Conservation (phyloP, 2,113 vertebrate species). For the Halcyon malimbica region DNA sequence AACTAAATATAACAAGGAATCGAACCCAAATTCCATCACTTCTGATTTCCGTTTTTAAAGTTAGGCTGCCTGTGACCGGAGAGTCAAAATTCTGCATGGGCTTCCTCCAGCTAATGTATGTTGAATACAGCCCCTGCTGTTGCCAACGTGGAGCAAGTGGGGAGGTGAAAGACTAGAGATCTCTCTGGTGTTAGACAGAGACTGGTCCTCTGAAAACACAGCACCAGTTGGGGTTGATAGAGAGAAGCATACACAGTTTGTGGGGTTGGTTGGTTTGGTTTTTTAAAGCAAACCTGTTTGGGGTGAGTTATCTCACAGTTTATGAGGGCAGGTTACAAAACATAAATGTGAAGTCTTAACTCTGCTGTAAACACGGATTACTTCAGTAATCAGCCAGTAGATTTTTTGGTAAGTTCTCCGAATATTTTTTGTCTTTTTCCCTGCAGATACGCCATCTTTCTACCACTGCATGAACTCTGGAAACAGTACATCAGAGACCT, state of each 20-base stretch:
- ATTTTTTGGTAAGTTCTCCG: not conserved
- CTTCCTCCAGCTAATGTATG: not conserved
- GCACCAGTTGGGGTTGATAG: fast-evolving
- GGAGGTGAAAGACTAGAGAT: not conserved
- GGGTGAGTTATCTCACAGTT: not conserved
- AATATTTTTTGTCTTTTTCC: not conserved
- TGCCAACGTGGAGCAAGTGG: not conserved
- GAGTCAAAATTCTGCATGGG: not conserved
- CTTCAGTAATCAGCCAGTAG: not conserved
- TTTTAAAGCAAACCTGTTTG: not conserved
- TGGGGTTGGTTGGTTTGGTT: not conserved
- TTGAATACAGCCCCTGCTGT: not conserved
- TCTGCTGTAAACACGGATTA: not conserved
- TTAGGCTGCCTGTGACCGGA: not conserved
- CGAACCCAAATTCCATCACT: not conserved
- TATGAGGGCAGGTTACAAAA: not conserved
- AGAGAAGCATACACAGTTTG: not conserved
- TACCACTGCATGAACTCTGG: slow-evolving; percentile 93
- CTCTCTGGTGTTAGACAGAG: not conserved
- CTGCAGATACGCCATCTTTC: slow-evolving; percentile 86
- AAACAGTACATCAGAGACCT: slow-evolving; percentile 89
- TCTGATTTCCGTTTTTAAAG: not conserved
- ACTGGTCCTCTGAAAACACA: not conserved
- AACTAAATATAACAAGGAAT: not conserved
- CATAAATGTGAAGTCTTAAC: not conserved